Evolutionary conservation across 2,113 vertebrate species (phyloP).

Genomic region (Fregetta grallaria): DNA sequence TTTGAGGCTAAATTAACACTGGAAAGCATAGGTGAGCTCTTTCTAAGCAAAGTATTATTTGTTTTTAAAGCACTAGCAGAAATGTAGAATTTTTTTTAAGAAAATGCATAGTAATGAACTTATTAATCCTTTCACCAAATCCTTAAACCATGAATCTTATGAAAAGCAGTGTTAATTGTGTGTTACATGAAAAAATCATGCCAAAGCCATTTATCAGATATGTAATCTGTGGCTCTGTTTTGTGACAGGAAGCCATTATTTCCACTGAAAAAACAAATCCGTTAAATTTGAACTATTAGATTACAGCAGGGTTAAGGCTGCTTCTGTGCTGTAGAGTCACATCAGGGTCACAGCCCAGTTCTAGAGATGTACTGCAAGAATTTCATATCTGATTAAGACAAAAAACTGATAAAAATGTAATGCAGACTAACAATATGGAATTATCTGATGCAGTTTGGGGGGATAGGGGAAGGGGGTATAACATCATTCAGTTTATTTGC

Average conservation of each 20-base stretch:
- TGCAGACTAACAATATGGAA: slow-evolving; percentile 46
- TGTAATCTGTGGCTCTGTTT: slow-evolving; percentile 54
- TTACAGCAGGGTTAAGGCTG: slow-evolving; percentile 65
- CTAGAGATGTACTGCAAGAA: slow-evolving; percentile 46
- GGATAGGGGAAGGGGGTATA: slow-evolving; percentile 52
- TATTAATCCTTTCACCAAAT: neutral
- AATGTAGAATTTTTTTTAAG: neutral
- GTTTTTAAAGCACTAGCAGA: neutral
- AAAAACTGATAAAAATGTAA: slow-evolving; percentile 38
- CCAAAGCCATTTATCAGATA: slow-evolving; percentile 42
- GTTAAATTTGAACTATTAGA: slow-evolving; percentile 65
- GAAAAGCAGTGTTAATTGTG: slow-evolving; percentile 34
- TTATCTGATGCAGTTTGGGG: slow-evolving; percentile 41
- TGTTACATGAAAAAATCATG: slow-evolving; percentile 56
- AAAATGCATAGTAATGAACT: neutral
- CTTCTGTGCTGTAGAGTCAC: slow-evolving; percentile 40
- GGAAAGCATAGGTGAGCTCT: slow-evolving; percentile 31
- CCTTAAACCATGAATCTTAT: neutral
- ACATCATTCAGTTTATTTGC: slow-evolving; percentile 55
- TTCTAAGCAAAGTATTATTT: neutral
- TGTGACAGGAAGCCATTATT: slow-evolving; percentile 68
- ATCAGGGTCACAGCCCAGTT: neutral
- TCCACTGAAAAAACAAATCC: slow-evolving; percentile 63
- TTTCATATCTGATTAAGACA: slow-evolving; percentile 29
- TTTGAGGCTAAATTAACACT: slow-evolving; percentile 22